These are phyloP conservation scores for Hemibagrus wyckioides DNA, from an alignment of 2,113 vertebrate species.

Conservation along the genomic window DNA sequence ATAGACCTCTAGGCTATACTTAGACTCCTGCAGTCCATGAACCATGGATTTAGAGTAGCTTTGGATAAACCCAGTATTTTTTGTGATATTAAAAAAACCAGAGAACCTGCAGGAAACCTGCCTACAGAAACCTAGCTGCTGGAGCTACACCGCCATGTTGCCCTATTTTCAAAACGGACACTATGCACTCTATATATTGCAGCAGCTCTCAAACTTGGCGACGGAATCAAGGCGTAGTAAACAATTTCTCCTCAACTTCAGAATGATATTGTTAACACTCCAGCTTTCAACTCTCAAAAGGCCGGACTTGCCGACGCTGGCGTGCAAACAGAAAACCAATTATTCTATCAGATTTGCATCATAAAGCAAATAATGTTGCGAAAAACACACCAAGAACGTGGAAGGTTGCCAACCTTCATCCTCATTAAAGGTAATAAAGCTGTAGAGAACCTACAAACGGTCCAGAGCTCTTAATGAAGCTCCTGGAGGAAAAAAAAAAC, in stretches of 20 bases:
- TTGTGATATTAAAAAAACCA: not conserved
- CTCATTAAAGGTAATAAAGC: slow-evolving; percentile 55
- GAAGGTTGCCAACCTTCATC: slow-evolving; percentile 49
- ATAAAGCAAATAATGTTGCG: slow-evolving; percentile 43
- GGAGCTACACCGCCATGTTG: not conserved
- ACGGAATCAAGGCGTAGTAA: not conserved
- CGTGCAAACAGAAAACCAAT: slow-evolving; percentile 36
- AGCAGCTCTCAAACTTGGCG: not conserved
- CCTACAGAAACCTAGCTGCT: not conserved
- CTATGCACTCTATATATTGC: too few relatives aligned
- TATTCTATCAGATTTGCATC: slow-evolving; percentile 40
- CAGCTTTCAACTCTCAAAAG: slow-evolving; percentile 32
- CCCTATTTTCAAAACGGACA: not conserved
- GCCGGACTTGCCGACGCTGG: slow-evolving; percentile 3
- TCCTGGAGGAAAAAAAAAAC: slow-evolving; percentile 46
- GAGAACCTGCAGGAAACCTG: not conserved
- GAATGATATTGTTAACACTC: slow-evolving; percentile 10
- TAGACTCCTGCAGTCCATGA: not conserved
- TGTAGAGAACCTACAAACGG: slow-evolving; percentile 22
- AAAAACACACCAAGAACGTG: slow-evolving; percentile 29
- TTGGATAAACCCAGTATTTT: too few relatives aligned
- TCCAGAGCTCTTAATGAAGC: slow-evolving; percentile 41
- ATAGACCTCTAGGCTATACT: not conserved
- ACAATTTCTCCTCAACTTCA: not conserved
- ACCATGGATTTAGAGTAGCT: not conserved